phyloP scores from a whole-genome alignment of 2,888 invertebrate species.

The Plagodis dolabraria region DNA sequence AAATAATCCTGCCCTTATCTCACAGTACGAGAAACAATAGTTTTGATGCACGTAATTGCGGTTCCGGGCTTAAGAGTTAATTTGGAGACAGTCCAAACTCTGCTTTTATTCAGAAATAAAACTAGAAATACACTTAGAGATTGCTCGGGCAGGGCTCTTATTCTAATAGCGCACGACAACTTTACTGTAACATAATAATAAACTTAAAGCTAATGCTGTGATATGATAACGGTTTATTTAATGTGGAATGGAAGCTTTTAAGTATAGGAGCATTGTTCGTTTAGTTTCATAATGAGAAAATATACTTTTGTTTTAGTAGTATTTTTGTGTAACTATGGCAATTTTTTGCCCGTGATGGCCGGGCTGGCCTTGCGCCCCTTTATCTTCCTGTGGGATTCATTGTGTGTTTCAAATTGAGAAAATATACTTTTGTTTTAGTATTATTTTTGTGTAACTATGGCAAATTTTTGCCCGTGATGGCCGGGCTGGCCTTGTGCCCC shows the following conservation, averaged over 20 bases:
- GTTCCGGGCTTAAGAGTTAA: conserved; percentile 72
- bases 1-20: conserved; percentile 35
- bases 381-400: too few species aligned
- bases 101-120: conserved; percentile 72
- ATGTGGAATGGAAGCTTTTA: background rate
- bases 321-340: too few species aligned
- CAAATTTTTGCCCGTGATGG: too few species aligned
- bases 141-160: conserved; percentile 30
- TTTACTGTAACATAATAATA: background rate
- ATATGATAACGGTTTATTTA: conserved; percentile 1
- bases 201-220: background rate
- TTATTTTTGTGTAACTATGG: too few species aligned
- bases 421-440: too few species aligned
- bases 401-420: too few species aligned
- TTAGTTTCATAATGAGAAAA: too few species aligned
- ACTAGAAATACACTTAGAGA: conserved; percentile 55
- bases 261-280: background rate
- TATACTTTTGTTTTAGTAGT: too few species aligned
- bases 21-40: conserved; percentile 45
- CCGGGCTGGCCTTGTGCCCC: too few species aligned
- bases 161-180: conserved; percentile 28
- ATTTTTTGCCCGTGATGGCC: too few species aligned
- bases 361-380: too few species aligned
- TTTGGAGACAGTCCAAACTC: conserved; percentile 76
- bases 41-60: conserved; percentile 70